Conservation (phyloP, 2,888 invertebrate species). For the Scaptodrosophila latifasciaeformis region DNA sequence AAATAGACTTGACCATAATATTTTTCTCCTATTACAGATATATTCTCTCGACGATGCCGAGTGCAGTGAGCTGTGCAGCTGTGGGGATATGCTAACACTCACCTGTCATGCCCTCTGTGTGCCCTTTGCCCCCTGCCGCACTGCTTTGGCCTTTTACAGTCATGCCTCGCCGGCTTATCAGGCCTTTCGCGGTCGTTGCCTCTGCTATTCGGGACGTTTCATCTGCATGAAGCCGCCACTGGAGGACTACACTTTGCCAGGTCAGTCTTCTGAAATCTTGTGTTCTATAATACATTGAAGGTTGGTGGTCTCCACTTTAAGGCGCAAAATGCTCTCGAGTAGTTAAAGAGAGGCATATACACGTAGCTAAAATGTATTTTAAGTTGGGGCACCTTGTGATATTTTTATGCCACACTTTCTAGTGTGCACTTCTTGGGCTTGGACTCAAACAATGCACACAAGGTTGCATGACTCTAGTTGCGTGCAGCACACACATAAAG, state of each 20-base stretch:
- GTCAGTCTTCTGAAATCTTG: slow-evolving; percentile 42
- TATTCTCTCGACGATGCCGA: slow-evolving; percentile 85
- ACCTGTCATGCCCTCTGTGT: slow-evolving; percentile 93
- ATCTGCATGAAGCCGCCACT: slow-evolving; percentile 92
- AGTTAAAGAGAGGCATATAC: no score
- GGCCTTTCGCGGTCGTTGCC: slow-evolving; percentile 90
- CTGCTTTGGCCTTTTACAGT: slow-evolving; percentile 91
- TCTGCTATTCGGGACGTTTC: slow-evolving; percentile 93
- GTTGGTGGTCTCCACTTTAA: background rate
- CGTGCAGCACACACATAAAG: no score
- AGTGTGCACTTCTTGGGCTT: background rate
- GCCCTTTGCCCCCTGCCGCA: slow-evolving; percentile 89
- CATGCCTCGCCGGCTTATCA: slow-evolving; percentile 93
- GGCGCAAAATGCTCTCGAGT: no score
- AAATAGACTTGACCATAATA: background rate
- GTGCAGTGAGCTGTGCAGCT: slow-evolving; percentile 92
- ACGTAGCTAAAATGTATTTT: background rate
- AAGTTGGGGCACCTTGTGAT: background rate
- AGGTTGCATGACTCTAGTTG: background rate
- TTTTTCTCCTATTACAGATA: slow-evolving; percentile 56
- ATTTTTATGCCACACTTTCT: background rate
- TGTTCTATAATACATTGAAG: background rate
- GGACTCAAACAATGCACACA: background rate
- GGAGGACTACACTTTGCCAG: slow-evolving; percentile 77
- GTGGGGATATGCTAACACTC: slow-evolving; percentile 84